These are phyloP conservation scores for Myiotriccus ornatus DNA, from an alignment of 2,797 vertebrate genomes.

Conservation along the genomic window DNA sequence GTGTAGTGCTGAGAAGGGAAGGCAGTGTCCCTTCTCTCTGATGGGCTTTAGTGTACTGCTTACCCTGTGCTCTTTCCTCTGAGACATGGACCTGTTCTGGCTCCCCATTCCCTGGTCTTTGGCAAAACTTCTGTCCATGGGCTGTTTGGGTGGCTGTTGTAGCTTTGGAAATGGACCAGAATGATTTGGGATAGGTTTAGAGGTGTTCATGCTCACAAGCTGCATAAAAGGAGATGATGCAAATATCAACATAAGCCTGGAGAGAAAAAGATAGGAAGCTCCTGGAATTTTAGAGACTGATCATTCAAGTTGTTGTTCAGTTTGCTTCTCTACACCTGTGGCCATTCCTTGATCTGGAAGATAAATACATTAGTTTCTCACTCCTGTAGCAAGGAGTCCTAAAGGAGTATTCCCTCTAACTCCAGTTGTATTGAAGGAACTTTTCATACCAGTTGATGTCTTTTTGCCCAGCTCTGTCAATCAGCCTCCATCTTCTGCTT, in stretches of 20 bases:
- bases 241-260: not conserved
- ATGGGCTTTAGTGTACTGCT: not conserved
- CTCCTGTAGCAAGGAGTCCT: not conserved
- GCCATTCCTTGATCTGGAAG: not conserved
- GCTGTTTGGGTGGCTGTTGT: no score
- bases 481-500: not conserved
- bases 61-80: not conserved
- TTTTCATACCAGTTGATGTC: not conserved
- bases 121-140: not conserved
- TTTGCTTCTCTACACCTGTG: not conserved
- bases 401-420: not conserved
- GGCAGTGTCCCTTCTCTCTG: rapidly evolving
- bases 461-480: not conserved
- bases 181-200: not conserved
- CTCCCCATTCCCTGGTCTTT: not conserved
- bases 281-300: not conserved
- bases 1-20: not conserved
- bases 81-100: not conserved
- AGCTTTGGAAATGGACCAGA: not conserved
- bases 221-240: not conserved
- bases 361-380: not conserved
- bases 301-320: not conserved
- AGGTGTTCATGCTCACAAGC: not conserved
- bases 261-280: not conserved
- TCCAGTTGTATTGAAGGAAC: not conserved